Evolutionary conservation across 64 coral and sea anemone genomes (phyloP), one percentile per base, ranked within the genome.

Genomic region (Platygyra sinensis): DNA sequence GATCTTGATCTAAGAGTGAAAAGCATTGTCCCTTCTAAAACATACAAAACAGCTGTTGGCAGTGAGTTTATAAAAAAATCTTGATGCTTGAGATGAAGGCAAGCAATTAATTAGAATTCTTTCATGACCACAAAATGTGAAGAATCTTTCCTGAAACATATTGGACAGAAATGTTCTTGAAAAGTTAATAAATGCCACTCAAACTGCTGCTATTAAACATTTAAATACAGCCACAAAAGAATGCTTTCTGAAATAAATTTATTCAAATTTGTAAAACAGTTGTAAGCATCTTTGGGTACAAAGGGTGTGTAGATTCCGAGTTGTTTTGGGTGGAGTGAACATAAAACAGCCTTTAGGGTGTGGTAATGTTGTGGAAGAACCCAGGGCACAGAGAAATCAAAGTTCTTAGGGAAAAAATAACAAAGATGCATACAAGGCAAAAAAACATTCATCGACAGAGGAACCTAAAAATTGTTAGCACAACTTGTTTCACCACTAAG

Each of bases 41-140:
- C 22, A 3, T 24, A 67, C 64, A 67, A 22, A 67, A 67, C 64
- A 67, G 64, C 64, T n/a, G 64, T 67, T n/a, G 0, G 64, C 64
- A 24, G 20, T 39, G 0, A 39, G 38, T 67, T 67, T 67, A 67
- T 67, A 2, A 67, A 67, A n/a, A 67, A n/a, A 20, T 20, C n/a
- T n/a, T 67, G 64, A 67, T 24, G 20, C 8, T 67, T 10, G 22
- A 67, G 24, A 22, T 67, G 64, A 67, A 67, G 64, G 24, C 64
- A 67, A n/a, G 64, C 3, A 54, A 55, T 24, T 50, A 55, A 82
- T 60, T 39, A 38, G 30, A 30, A 64, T 82, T 64, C 31, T 38
- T 82, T 63, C 60, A 29, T 4, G 57, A 64, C 79, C 79, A 65
- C 79, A 82, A 82, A 82, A 82, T 82, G 36, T 62, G 32, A 63